Percentiles rank a stretch among this genome's conserved stretches.
These are phyloP conservation scores for Mongoloraphidia duomilia DNA, from an alignment of 2,888 invertebrate species.

Conservation along the genomic window DNA sequence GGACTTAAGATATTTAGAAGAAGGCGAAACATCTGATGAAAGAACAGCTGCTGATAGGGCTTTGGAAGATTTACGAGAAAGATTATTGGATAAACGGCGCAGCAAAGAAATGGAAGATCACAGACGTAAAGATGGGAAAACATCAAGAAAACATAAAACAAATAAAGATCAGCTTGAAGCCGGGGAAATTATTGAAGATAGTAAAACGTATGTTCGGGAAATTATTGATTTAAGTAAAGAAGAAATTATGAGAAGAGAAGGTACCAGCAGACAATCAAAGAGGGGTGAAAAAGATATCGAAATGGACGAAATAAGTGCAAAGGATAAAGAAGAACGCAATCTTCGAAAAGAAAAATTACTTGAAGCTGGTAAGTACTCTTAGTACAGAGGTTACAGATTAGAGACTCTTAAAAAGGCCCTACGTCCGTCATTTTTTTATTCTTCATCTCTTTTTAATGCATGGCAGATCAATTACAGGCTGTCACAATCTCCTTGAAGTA, in stretches of 20 bases:
- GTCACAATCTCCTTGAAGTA: too few relatives aligned
- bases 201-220: constrained; percentile 30
- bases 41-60: constrained; percentile 42
- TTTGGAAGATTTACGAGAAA: constrained; percentile 60
- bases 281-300: constrained; percentile 24
- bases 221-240: constrained; percentile 27
- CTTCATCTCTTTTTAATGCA: too few relatives aligned
- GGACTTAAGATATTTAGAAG: constrained; percentile 10
- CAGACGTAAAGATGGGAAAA: constrained; percentile 7
- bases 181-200: constrained; percentile 22
- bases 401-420: too few relatives aligned
- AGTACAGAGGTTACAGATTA: too few relatives aligned
- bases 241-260: constrained; percentile 1
- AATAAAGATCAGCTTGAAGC: constrained; percentile 11
- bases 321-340: constrained; percentile 30
- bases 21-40: constrained; percentile 28
- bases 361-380: constrained; percentile 41
- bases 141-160: constrained; percentile 5
- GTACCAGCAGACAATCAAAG: not conserved
- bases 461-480: too few relatives aligned
- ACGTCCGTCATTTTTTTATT: too few relatives aligned
- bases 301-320: constrained; percentile 31
- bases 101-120: constrained; percentile 40
- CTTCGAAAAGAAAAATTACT: constrained; percentile 52
- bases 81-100: constrained; percentile 53